Percentiles rank a stretch among this genome's conserved stretches.
These are phyloP conservation scores for Taurulus bubalis DNA, from an alignment of 2,113 vertebrate genomes.

Conservation along the genomic window DNA sequence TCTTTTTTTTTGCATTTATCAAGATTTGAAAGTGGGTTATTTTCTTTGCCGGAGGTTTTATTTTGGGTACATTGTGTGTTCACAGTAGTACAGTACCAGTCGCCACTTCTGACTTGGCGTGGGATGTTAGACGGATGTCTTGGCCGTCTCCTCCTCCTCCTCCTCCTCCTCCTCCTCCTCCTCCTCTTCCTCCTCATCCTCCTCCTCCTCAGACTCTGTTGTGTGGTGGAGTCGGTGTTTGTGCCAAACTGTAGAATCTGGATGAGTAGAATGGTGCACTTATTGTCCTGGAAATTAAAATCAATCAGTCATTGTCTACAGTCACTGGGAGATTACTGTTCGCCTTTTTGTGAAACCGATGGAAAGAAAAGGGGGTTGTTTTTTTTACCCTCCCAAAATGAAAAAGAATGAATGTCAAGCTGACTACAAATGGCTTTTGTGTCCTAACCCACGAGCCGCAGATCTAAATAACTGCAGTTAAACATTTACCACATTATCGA, in stretches of 20 bases:
- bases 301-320: neutral
- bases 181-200: conserved; percentile 11
- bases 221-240: conserved; percentile 18
- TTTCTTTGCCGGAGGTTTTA: neutral
- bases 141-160: conserved; percentile 18
- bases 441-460: neutral
- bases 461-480: neutral
- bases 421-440: neutral
- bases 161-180: neutral
- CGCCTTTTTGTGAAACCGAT: neutral
- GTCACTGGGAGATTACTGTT: neutral
- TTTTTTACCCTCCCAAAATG: neutral
- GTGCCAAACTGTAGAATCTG: conserved; percentile 16
- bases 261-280: neutral
- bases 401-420: neutral
- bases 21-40: neutral
- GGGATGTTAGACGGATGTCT: conserved; percentile 25
- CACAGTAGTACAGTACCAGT: conserved; percentile 18
- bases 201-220: neutral
- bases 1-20: neutral
- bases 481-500: neutral
- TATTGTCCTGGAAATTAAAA: neutral
- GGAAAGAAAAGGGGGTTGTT: neutral
- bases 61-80: neutral
- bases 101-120: conserved; percentile 10